Evolutionary conservation across 2,888 invertebrate genomes (phyloP), one percentile per base, ranked within the genome.

Genomic region (Phanerotoma sp.): DNA sequence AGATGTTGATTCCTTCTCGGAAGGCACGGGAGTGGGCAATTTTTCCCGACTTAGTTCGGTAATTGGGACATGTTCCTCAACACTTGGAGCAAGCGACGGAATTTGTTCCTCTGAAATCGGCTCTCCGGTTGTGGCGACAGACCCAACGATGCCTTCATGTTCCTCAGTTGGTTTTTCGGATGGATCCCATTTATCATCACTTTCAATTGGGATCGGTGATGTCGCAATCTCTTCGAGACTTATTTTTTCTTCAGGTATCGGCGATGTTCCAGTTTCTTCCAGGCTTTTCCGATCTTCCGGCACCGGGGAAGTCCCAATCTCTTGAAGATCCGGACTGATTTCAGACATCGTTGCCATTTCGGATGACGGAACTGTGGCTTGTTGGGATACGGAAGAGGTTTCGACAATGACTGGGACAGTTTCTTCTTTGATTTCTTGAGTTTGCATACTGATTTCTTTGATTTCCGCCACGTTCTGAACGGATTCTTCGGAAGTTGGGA

Each of bases 391-490:
- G 5, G 58, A 58, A 7, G 47, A 41, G 0, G 32, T 13, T 28
- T 28, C 5, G 15, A 4, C 18, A n/a, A 35, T 40, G 6, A 13
- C 45, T 20, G 20, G 33, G 11, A 32, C 20, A 15, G 22, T 30
- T 16, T 53, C 41, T 13, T 2, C 11, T 38, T 41, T 30, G 3
- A 11, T 37, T 3, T 54, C 49, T n/a, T 11, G 48, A 11, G 72
- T 69, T 48, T 73, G 73, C 30, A 60, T 62, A 25, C 65, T 63
- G 3, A 60, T 63, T 4, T 73, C 72, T 11, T 62, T 51, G 3
- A 67, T 69, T 21, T 70, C 66, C 3, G 74, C 70, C 44, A 68
- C 49, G 33, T 71, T 73, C 61, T 79, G 78, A 10, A 68, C 60
- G 35, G 68, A 69, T 57, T 72, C 71, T 51, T 72, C 72, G 13